Evolutionary conservation across 2,113 vertebrate genomes (phyloP).

Genomic region (Muscicapa adusta): DNA sequence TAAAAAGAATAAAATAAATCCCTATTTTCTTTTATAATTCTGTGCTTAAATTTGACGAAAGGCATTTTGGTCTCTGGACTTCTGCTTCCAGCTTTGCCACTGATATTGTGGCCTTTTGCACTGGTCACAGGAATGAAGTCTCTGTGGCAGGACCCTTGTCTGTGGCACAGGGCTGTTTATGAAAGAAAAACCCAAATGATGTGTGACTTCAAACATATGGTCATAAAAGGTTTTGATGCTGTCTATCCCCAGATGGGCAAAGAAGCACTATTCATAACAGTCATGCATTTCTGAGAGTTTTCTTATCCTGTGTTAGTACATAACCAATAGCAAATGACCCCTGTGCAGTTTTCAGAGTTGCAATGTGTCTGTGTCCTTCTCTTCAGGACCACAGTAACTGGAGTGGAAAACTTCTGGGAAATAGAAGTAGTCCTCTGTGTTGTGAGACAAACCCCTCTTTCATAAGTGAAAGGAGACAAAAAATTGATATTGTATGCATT

Average conservation of each 20-base stretch:
- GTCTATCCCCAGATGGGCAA: neutral
- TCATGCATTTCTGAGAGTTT: neutral
- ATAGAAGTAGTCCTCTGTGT: neutral
- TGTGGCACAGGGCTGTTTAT: neutral
- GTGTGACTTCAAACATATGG: neutral
- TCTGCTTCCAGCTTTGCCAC: neutral
- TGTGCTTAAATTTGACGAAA: neutral
- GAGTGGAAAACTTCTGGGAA: neutral
- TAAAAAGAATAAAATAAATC: neutral
- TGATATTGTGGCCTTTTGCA: neutral
- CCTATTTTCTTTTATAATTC: neutral
- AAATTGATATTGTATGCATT: neutral
- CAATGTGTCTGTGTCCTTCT: neutral
- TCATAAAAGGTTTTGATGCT: neutral
- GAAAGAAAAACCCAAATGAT: neutral
- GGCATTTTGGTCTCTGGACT: neutral
- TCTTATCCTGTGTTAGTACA: neutral
- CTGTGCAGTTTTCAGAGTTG: neutral
- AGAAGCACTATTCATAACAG: neutral
- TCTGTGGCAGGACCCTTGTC: neutral
- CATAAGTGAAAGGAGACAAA: neutral
- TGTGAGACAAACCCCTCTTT: neutral
- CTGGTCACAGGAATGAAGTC: neutral
- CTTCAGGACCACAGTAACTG: neutral
- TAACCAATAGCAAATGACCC: neutral